A percentile compares a stretch with the other conserved stretches of the same genome.
Conservation (phyloP, 2,888 invertebrate species). For the Drosophila lutescens region DNA sequence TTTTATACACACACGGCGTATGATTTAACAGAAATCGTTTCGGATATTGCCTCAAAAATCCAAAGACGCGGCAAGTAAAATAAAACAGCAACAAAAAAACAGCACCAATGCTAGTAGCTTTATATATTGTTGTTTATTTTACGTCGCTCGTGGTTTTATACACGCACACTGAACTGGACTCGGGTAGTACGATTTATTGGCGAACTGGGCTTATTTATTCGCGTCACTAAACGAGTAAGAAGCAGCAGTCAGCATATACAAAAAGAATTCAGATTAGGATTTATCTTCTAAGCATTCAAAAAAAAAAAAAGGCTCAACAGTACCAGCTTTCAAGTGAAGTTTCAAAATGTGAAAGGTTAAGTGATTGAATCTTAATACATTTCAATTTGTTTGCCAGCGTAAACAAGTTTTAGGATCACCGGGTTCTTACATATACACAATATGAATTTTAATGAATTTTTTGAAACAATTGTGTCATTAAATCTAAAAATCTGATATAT, state of each 20-base stretch:
- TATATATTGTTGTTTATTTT: constrained; percentile 69
- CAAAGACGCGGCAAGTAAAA: constrained; percentile 69
- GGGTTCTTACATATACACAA: background rate
- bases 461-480: too few species aligned
- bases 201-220: constrained; percentile 26
- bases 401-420: constrained; percentile 9
- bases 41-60: constrained; percentile 73
- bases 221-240: constrained; percentile 15
- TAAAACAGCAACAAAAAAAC: constrained; percentile 51
- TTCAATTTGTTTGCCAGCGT: constrained; percentile 8
- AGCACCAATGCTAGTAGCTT: constrained; percentile 43
- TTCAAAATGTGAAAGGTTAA: constrained; percentile 24
- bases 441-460: background rate
- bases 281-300: constrained; percentile 11
- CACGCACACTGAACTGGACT: constrained; percentile 31
- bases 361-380: constrained; percentile 11
- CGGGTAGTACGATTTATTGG: constrained; percentile 30
- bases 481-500: background rate
- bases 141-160: constrained; percentile 49
- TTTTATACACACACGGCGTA: constrained; percentile 81
- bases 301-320: background rate
- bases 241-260: constrained; percentile 6
- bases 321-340: constrained; percentile 14
- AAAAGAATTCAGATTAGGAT: constrained; percentile 26
- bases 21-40: constrained; percentile 74